Evolutionary conservation across 2,797 vertebrate species (phyloP).

Genomic region (Pangasius mekongensis): DNA sequence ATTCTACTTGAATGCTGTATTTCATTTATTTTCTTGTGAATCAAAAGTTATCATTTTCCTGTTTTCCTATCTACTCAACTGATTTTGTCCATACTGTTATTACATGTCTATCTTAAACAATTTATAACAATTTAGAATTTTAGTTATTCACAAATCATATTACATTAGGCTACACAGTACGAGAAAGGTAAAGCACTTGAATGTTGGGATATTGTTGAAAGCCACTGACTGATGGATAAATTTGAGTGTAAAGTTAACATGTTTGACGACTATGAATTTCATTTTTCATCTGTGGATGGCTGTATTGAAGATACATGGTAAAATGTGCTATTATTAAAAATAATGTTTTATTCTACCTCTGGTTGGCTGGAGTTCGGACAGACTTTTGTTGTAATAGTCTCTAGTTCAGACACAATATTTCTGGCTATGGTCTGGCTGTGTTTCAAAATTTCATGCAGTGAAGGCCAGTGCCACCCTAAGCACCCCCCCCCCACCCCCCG

Average conservation of each 20-base stretch:
- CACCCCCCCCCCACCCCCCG: neutral
- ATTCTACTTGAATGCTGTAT: neutral
- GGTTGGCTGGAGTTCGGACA: neutral
- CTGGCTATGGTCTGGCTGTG: neutral
- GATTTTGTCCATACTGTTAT: neutral
- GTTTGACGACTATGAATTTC: neutral
- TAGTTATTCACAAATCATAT: neutral
- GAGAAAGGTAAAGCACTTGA: neutral
- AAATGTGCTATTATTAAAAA: neutral
- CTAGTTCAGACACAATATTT: neutral
- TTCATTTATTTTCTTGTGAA: neutral
- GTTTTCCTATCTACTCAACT: neutral
- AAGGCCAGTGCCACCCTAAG: neutral
- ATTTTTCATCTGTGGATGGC: neutral
- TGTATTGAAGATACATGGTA: too few species aligned
- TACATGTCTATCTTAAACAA: neutral
- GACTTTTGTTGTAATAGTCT: neutral
- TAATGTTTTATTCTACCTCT: neutral
- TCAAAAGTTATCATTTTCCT: neutral
- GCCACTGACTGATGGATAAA: neutral
- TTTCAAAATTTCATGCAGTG: constrained; percentile 1
- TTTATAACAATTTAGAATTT: neutral
- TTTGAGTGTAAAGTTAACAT: neutral
- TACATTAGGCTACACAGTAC: neutral
- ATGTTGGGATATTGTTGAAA: neutral